Evolutionary conservation across 2,797 vertebrate genomes (phyloP), one percentile per base, ranked within the genome.

Genomic region (Brachymystax lenok): DNA sequence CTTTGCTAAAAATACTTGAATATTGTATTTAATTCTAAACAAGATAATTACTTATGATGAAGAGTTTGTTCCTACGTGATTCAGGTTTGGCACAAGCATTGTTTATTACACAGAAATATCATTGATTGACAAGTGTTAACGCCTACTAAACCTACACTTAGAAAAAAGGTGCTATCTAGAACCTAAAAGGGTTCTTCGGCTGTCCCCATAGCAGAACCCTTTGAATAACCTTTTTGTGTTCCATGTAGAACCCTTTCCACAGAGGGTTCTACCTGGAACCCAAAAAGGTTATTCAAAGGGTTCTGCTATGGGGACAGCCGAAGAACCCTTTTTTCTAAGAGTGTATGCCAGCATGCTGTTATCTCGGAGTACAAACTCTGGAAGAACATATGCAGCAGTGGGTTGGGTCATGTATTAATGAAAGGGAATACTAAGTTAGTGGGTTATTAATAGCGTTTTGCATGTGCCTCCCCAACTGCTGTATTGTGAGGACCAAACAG

Each of bases 1-100:
- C 52, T 73, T 52, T 54, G 24, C 76, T 77, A 74, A 83, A 78
- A 83, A 90, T 88, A 92, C 89, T 90, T 91, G 88, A 91, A 91
- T 83, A 84, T 69, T 63, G 82, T 80, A 28, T 19, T 30, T 77
- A 84, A 77, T 74, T 71, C 51, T 7, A n/a, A 35, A 24, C 40
- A 35, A 14, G 68, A 79, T 74, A 79, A 75, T 86, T 64, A 70
- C 68, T 54, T 85, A 75, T 79, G 16, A 28, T 68, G 59, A 28
- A 63, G 68, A 17, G 74, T 79, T 33, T 33, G 81, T 63, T 88
- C 85, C 85, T 75, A 79, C 84, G 77, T 73, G 69, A 73, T 80
- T 83, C 1, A 3, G 4, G 21, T 86, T 13, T 51, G 24, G 69
- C 24, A 51, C 61, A 67, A 78, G 71, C 81, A 73, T 70, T 54